These are phyloP conservation scores for Pelvicachromis taeniatus DNA, from an alignment of 2,113 vertebrate species.

Conservation along the genomic window DNA sequence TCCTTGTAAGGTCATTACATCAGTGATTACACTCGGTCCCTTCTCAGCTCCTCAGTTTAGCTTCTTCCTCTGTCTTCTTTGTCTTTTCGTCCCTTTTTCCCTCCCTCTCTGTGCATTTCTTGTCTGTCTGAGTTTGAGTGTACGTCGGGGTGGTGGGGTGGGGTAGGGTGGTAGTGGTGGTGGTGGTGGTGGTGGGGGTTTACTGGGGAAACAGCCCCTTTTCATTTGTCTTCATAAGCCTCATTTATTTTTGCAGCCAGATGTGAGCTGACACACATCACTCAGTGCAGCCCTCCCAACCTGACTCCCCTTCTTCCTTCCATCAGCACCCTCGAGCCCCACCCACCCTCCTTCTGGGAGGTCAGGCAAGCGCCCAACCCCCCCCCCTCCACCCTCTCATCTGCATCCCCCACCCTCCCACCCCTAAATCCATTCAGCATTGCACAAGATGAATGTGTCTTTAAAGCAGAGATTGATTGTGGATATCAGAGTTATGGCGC, in stretches of 20 bases:
- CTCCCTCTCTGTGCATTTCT: slow-evolving; percentile 52
- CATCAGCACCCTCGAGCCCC: background rate
- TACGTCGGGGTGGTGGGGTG: background rate
- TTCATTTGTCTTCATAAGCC: slow-evolving; percentile 93
- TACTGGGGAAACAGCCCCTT: slow-evolving; percentile 43
- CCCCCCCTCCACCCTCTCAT: slow-evolving; percentile 45
- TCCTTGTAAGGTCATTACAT: background rate
- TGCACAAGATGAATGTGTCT: slow-evolving; percentile 98
- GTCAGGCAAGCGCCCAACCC: slow-evolving; percentile 65
- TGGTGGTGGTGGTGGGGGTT: too few species aligned
- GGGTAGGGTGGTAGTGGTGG: too few species aligned
- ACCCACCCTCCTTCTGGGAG: slow-evolving; percentile 63
- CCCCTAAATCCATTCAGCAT: slow-evolving; percentile 78
- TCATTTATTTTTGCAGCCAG: slow-evolving; percentile 93
- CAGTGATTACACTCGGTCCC: background rate
- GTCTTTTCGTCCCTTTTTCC: slow-evolving; percentile 6
- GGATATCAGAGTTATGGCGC: slow-evolving; percentile 97
- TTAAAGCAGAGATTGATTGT: slow-evolving; percentile 99
- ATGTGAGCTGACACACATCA: slow-evolving; percentile 94
- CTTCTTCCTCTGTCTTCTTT: background rate
- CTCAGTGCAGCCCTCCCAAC: slow-evolving; percentile 74
- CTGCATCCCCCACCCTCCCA: slow-evolving; percentile 24
- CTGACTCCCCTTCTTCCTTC: background rate
- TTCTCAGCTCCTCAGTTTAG: background rate
- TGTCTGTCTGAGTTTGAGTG: background rate